These are phyloP conservation scores for Acromyrmex charruanus DNA, from an alignment of 1,140 invertebrate species.

Conservation along the genomic window DNA sequence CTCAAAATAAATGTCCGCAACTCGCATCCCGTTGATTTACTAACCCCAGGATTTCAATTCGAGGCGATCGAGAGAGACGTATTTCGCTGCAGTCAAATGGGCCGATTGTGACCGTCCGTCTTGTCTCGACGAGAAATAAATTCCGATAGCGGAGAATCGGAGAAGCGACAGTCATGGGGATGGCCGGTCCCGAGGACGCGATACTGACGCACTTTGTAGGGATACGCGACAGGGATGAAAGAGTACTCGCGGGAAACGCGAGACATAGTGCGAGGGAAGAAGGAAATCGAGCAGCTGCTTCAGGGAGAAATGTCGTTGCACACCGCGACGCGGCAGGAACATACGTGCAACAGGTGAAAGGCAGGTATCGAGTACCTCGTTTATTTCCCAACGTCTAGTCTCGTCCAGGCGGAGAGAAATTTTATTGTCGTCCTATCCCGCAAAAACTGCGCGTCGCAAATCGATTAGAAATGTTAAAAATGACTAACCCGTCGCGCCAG, in stretches of 20 bases:
- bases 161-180: background rate
- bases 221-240: constrained; percentile 36
- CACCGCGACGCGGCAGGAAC: constrained; percentile 46
- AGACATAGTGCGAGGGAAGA: background rate
- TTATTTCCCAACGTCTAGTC: constrained; percentile 65
- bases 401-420: constrained; percentile 50
- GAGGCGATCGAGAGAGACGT: constrained; percentile 50
- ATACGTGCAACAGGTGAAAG: constrained; percentile 82
- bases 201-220: constrained; percentile 9
- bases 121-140: constrained; percentile 49
- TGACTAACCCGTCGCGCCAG: background rate
- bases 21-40: constrained; percentile 53
- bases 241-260: background rate
- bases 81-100: constrained; percentile 40
- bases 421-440: constrained; percentile 24
- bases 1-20: constrained; percentile 59
- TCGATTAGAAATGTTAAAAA: constrained; percentile 53
- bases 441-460: constrained; percentile 38
- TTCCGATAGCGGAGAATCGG: constrained; percentile 22
- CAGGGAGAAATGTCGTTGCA: constrained; percentile 53
- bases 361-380: constrained; percentile 69
- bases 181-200: constrained; percentile 6
- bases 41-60: constrained; percentile 57
- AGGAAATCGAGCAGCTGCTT: constrained; percentile 50
- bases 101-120: constrained; percentile 42